These are phyloP conservation scores for Tryphoninae sp. DNA, from an alignment of 2,888 invertebrate species.

Conservation along the genomic window DNA sequence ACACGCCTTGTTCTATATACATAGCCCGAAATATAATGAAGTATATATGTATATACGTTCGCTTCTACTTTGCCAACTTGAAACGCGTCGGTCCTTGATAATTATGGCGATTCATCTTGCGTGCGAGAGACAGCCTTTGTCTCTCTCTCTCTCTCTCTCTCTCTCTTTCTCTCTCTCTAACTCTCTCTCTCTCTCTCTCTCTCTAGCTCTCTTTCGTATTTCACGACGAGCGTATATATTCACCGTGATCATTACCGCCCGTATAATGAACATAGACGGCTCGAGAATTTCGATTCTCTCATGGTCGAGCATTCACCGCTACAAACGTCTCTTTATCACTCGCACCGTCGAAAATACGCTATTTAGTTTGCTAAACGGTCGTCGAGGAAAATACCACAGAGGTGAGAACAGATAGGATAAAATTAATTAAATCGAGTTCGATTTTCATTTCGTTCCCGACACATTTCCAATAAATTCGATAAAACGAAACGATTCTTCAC, in stretches of 20 bases:
- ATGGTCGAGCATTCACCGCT: conserved; percentile 1
- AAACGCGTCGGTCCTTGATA: conserved; percentile 55
- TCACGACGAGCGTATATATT: conserved; percentile 27
- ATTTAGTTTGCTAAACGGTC: too few relatives aligned
- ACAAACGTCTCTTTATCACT: conserved; percentile 17
- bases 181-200: background rate
- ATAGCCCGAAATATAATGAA: background rate
- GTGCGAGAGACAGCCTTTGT: conserved; percentile 36
- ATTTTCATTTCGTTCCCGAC: conserved; percentile 25
- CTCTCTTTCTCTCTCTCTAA: background rate
- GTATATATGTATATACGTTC: conserved; percentile 9
- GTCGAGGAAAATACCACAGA: too few relatives aligned
- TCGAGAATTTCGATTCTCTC: background rate
- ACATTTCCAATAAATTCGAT: background rate
- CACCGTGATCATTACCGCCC: conserved; percentile 57
- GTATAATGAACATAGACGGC: conserved; percentile 16
- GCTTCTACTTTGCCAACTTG: conserved; percentile 39
- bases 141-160: background rate
- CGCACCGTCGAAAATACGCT: background rate
- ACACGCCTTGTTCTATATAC: background rate
- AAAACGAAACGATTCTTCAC: background rate
- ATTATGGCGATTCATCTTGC: conserved; percentile 64
- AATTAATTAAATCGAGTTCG: conserved; percentile 7
- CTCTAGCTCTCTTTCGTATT: conserved; percentile 2
- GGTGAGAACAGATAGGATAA: too few relatives aligned